Evolutionary conservation across 1,140 invertebrate genomes (phyloP), one percentile per base, ranked within the genome.

Genomic region (Trypoxylus dichotomus): DNA sequence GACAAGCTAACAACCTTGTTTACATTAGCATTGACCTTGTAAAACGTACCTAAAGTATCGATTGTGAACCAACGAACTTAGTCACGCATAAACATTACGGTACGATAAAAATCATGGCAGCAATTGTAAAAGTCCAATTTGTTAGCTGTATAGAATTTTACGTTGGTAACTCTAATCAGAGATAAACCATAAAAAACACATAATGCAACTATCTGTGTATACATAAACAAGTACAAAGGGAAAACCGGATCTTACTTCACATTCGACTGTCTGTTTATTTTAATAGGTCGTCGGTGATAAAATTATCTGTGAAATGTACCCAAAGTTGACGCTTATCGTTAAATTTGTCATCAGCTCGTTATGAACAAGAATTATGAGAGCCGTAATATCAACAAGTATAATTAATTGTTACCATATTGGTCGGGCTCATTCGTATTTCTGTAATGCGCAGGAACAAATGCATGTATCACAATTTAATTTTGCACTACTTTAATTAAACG

Each of bases 351-450:
- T 54, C 47, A 54, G n/a, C 47, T 54, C 47, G 19, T 54, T 54
- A 54, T 15, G 19, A 54, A 3, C 47, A n/a, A 54, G 47, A 54
- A 19, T 54, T 54, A 54, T 54, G 47, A 54, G 13, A n/a, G 19
- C 47, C 15, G 19, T 19, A 54, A 54, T 54, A 54, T 54, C 47
- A 54, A 54, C 47, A 54, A 54, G 47, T 54, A 15, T 15, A 54
- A 54, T 19, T 54, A 54, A 54, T 54, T 54, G 47, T 54, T 54
- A 54, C 47, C 47, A 54, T 54, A 54, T 54, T 54, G 47, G 47
- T 54, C 15, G 15, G n/a, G 19, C 19, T 2, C 15, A 19, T 19
- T 13, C 6, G 15, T 54, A 54, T n/a, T 19, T 54, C 47, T 54
- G 47, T n/a, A n/a, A 6, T 54, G 15, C 47, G n/a, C 19, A 15